Evolutionary conservation across 2,888 invertebrate genomes (phyloP).

Genomic region (Acanthoscelides obtectus): DNA sequence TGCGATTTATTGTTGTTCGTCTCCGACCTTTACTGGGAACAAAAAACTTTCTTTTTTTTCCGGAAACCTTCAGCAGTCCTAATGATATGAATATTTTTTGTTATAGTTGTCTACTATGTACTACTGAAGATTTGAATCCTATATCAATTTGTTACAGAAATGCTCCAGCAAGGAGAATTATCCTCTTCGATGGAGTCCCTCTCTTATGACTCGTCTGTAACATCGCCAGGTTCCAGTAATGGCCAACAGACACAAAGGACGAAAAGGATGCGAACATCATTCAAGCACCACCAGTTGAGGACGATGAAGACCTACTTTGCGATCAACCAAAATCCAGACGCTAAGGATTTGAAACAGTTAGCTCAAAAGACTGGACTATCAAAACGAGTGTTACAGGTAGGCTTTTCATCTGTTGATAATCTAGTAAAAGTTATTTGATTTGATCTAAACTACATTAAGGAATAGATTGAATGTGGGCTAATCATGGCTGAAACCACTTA

Average conservation of each 20-base stretch:
- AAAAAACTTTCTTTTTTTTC: too few relatives aligned
- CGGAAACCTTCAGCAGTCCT: too few relatives aligned
- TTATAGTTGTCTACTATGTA: background rate
- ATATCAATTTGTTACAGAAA: slow-evolving; percentile 56
- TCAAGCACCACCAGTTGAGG: slow-evolving; percentile 97
- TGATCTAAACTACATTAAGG: too few relatives aligned
- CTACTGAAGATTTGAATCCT: background rate
- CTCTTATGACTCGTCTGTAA: slow-evolving; percentile 68
- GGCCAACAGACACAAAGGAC: slow-evolving; percentile 61
- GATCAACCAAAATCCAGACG: slow-evolving; percentile 98
- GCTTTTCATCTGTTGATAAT: too few relatives aligned
- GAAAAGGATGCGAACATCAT: slow-evolving; percentile 97
- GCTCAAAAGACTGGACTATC: slow-evolving; percentile 98
- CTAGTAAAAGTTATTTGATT: too few relatives aligned
- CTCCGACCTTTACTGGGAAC: too few relatives aligned
- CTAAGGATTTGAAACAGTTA: slow-evolving; percentile 96
- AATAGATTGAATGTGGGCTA: too few relatives aligned
- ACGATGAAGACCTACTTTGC: slow-evolving; percentile 99
- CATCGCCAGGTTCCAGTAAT: slow-evolving; percentile 63
- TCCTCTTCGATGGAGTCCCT: slow-evolving; percentile 75
- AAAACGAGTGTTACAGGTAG: slow-evolving; percentile 95
- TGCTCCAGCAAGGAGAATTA: slow-evolving; percentile 68
- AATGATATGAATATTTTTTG: too few relatives aligned
- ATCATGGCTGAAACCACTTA: too few relatives aligned
- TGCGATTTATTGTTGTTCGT: too few relatives aligned